A percentile compares a stretch with the other conserved stretches of the same genome.
Conservation (phyloP, 1,140 invertebrate species). For the Dermatophagoides farinae region DNA sequence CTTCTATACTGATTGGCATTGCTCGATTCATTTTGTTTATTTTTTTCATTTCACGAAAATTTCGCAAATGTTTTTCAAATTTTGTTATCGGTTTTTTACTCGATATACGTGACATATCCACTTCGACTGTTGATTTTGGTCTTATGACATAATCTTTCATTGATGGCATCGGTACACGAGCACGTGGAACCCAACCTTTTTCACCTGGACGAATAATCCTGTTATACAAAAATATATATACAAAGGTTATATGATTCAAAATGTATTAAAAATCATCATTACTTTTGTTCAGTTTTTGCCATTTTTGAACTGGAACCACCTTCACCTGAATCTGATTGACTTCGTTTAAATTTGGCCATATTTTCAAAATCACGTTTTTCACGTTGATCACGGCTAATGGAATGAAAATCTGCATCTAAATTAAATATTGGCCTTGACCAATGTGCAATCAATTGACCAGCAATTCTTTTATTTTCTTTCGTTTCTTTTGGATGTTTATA, state of each 20-base stretch:
- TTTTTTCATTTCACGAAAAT: conserved; percentile 64
- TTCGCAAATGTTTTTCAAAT: conserved; percentile 75
- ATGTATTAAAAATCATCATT: conserved; percentile 2
- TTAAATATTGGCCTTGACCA: conserved; percentile 95
- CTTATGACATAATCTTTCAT: conserved; percentile 89
- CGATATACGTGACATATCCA: conserved; percentile 43
- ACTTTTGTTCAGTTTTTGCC: conserved; percentile 4
- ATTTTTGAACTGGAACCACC: conserved; percentile 2
- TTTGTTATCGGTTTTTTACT: conserved; percentile 58
- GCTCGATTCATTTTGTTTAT: conserved; percentile 52
- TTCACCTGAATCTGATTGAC: conserved; percentile 17
- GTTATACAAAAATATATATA: conserved; percentile 5
- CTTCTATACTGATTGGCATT: conserved; percentile 83
- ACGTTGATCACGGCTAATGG: conserved; percentile 37
- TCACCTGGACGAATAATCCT: conserved; percentile 61
- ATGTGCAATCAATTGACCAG: conserved; percentile 78
- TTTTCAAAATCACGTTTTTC: conserved; percentile 74
- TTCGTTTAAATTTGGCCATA: conserved; percentile 39
- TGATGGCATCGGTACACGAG: conserved; percentile 79
- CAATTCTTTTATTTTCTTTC: conserved; percentile 71
- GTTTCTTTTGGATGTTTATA: conserved; percentile 97
- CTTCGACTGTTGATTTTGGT: conserved; percentile 71
- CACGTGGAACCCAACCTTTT: conserved; percentile 78
- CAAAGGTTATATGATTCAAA: background rate
- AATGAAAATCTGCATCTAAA: conserved; percentile 80